Base-by-base conservation (phyloP, 2,888 invertebrate genomes). In the Agrotis puta region DNA sequence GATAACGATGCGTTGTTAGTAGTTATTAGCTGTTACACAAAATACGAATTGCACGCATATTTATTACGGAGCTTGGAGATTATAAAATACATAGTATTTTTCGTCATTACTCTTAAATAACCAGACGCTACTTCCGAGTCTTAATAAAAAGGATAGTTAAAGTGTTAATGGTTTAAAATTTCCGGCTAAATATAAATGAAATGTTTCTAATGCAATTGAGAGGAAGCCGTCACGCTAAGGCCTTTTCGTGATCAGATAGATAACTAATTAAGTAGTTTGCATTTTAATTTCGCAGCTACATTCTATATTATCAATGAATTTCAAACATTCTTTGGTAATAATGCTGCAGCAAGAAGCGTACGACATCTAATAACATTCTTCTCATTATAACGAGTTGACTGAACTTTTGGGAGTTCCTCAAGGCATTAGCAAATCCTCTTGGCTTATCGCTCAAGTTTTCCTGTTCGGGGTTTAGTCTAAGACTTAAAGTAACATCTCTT, bases 1-100 rank as follows among this genome's bases (percentile, higher is more conserved):
- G 70, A 81, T 76, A 81, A 81, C 62, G 64, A 81, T 81, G 56
- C 51, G 64, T 57, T 61, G 48, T 68, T 72, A 45, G 27, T 11
- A 74, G 68, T 47, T 80, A 53, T 76, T 61, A n/a, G 61, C 48
- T 59, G 39, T 77, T 77, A 67, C 56, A 64, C 47, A 63, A 56
- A 70, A 51, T 65, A 3, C 20, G 27, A 53, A 70, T 2, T 53
- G 6, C 47, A 56, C 39, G 58, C 70, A 77, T 77, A 67, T 78
- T 72, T 76, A 61, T 74, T 74, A 74, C 53, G 53, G 33, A 71
- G 14, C 13, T 14, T 57, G 14, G 50, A 50, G 24, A 74, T 63
- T 68, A 50, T 57, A 39, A 62, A 43, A 43, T 62, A 14, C 16
- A n/a, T 64, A 14, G 1, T 13, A 4, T 24, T 56, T 56, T 45